Conservation (phyloP, 2,113 vertebrate species). For the Sinosuthora webbiana region DNA sequence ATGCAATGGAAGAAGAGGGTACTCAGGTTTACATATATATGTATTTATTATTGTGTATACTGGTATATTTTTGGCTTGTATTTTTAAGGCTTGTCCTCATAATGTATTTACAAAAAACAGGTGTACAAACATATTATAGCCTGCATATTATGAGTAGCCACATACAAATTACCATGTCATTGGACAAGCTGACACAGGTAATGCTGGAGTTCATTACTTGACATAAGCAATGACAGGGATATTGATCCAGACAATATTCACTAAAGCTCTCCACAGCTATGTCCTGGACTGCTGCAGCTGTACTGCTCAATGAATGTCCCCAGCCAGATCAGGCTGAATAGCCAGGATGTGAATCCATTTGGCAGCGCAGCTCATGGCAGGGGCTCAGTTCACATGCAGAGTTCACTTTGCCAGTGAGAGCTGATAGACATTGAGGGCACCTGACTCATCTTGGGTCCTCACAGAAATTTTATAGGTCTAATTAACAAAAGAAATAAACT, state of each 20-base stretch:
- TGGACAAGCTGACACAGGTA: background rate
- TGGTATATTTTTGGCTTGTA: background rate
- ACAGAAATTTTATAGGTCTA: background rate
- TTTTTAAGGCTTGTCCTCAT: background rate
- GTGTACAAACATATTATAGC: background rate
- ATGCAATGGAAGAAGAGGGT: background rate
- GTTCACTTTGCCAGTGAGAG: background rate
- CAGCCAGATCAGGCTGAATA: fast-evolving
- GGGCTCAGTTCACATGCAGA: background rate
- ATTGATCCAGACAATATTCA: background rate
- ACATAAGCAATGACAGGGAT: background rate
- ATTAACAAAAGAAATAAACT: background rate
- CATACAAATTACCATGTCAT: background rate
- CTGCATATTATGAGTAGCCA: background rate
- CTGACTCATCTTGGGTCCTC: fast-evolving
- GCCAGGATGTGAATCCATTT: fast-evolving
- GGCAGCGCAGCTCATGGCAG: fast-evolving
- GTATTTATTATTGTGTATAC: background rate
- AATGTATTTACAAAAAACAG: background rate
- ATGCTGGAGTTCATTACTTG: background rate
- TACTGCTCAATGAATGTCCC: background rate
- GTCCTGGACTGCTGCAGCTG: background rate
- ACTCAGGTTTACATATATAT: background rate
- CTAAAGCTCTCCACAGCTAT: background rate
- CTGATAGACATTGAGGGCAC: background rate